Percentiles rank a stretch among this genome's conserved stretches.
Evolutionary conservation across 1,140 invertebrate species (phyloP).

Genomic region (Tetraneura akinire): DNA sequence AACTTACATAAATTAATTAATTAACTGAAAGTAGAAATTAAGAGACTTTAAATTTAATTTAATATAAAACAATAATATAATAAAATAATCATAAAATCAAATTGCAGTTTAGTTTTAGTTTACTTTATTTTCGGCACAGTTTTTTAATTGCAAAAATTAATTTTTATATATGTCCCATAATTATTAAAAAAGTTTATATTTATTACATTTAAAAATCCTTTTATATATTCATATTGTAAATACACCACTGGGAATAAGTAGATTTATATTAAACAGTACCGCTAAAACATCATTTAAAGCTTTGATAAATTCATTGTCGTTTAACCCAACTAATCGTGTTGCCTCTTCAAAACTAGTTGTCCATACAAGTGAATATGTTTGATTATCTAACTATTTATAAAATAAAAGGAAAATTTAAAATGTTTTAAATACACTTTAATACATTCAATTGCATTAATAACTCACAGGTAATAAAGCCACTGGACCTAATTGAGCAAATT

Average conservation of each 20-base stretch:
- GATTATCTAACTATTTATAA: constrained; percentile 66
- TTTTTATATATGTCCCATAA: too few relatives aligned
- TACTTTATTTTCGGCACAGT: too few relatives aligned
- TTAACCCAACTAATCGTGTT: constrained; percentile 69
- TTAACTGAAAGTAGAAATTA: too few relatives aligned
- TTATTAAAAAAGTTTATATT: too few relatives aligned
- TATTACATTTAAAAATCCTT: too few relatives aligned
- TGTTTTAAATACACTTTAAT: constrained; percentile 48
- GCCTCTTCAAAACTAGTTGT: constrained; percentile 76
- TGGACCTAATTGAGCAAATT: constrained; percentile 88
- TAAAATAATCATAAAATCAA: constrained; percentile 1
- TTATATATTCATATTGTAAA: too few relatives aligned
- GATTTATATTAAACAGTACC: not conserved
- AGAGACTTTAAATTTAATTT: too few relatives aligned
- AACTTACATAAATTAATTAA: too few relatives aligned
- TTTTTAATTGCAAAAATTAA: too few relatives aligned
- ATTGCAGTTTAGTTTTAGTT: not conserved
- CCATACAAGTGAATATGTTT: constrained; percentile 89
- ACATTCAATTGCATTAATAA: constrained; percentile 52
- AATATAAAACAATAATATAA: too few relatives aligned
- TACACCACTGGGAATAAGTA: not conserved
- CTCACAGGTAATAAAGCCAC: constrained; percentile 87
- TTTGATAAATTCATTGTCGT: constrained; percentile 83
- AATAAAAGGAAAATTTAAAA: constrained; percentile 55
- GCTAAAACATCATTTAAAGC: constrained; percentile 80